Evolutionary conservation across 1,140 invertebrate species (phyloP), one percentile per base, ranked within the genome.

Genomic region (Holcopasites calliopsidis): DNA sequence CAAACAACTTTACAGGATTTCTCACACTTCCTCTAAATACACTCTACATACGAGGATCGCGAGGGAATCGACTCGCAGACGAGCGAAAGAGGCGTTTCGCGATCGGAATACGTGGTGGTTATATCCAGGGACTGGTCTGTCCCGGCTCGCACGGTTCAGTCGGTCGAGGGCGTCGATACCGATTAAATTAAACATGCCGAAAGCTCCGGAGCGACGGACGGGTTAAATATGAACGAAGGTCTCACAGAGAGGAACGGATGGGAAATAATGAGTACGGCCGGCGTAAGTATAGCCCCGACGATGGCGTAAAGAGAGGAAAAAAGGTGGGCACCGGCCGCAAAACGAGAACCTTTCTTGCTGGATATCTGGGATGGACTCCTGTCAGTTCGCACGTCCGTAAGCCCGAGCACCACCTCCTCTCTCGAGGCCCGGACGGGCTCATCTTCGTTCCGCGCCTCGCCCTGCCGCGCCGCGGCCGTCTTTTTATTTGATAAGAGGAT

Each of bases 121-220:
- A 79, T 61, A 75, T 42, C 18, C 28, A 49, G 61, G 58, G 8
- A 18, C 64, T 52, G 47, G 40, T 58, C 75, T 68, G 71, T 72
- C 79, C 66, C 57, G n/a, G 49, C 80, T 77, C 58, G 79, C 79
- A 77, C 64, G 80, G 85, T 85, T 85, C 78, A 79, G n/a, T 85
- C 83, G 82, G 80, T 83, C 74, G 78, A 84, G 77, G 79, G 83
- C 88, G 88, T 87, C 86, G 86, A 88, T 89, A 84, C 85, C 86
- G 87, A 89, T 89, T 88, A 89, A 88, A 89, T 88, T 86, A 88
- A 88, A 86, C 83, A 84, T 75, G 77, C 71, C 73, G 76, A 83
- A 79, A 77, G 72, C 76, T 78, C 71, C 73, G 76, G 69, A 83
- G 73, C 69, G 80, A 80, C 64, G 79, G 73, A 80, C 72, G 78